Conservation (phyloP, 30 jellyfish, hydroid and myxozoan genomes). For the Aurelia sp. region DNA sequence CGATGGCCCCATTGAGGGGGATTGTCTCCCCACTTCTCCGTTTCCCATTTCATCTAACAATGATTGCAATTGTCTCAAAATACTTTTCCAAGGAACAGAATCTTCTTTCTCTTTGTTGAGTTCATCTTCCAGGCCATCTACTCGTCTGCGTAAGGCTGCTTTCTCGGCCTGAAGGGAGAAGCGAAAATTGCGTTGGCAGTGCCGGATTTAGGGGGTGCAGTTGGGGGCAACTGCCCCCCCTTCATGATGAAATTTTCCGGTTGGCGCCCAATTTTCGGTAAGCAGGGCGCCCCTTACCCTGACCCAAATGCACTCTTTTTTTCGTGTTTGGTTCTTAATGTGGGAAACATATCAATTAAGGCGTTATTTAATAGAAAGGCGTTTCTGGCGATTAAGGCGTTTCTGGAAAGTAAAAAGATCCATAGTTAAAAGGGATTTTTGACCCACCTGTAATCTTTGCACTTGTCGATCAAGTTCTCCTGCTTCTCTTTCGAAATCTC, state of each 20-base stretch:
- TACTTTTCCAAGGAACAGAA: slow-evolving; percentile 52
- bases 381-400: too few relatives aligned
- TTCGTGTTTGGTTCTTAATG: too few relatives aligned
- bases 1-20: slow-evolving; percentile 27
- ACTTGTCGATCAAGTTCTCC: slow-evolving; percentile 52
- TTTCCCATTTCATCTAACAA: slow-evolving; percentile 19
- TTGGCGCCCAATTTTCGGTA: too few relatives aligned
- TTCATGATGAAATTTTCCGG: too few relatives aligned
- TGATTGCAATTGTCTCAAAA: slow-evolving; percentile 6
- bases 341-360: too few relatives aligned
- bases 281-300: too few relatives aligned
- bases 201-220: too few relatives aligned
- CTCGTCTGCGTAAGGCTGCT: slow-evolving; percentile 9
- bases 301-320: too few relatives aligned
- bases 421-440: too few relatives aligned
- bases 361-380: too few relatives aligned
- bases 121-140: slow-evolving; percentile 38
- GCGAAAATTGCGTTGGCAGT: not conserved
- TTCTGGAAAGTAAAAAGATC: too few relatives aligned
- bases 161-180: slow-evolving; percentile 35
- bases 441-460: slow-evolving; percentile 47
- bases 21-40: slow-evolving; percentile 21
- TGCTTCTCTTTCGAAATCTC: slow-evolving; percentile 65
- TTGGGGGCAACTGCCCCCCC: too few relatives aligned
- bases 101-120: slow-evolving; percentile 34